Evolutionary conservation across 2,113 vertebrate genomes (phyloP), one percentile per base, ranked within the genome.

Genomic region (Pangasianodon hypophthalmus): DNA sequence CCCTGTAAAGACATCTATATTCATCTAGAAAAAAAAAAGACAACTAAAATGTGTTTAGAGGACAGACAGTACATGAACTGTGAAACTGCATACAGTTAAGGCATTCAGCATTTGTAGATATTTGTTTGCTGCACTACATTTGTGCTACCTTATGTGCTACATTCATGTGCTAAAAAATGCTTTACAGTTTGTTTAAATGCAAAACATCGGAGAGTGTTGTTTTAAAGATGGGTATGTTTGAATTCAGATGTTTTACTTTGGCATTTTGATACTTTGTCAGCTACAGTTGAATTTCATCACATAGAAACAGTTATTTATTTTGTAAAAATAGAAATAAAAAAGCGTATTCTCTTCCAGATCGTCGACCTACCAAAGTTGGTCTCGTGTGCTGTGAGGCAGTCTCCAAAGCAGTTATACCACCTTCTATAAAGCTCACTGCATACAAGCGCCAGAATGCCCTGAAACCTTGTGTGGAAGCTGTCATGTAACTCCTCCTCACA

Each of bases 361-460:
- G 90, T 56, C 84, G 88, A 9, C 88, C 90, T 8, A 81, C 83
- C 48, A 87, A 56, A 80, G 91, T 92, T 7, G 91, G 91, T 9
- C 64, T 88, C 9, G n/a, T 48, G 1, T 93, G 92, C 80, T 93
- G 92, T 85, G 88, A 88, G 5, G 52, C 79, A 16, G 92, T 93
- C 29, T 91, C 90, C 21, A 86, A 2, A 37, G 86, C 24, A 60
- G 21, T 50, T 8, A 88, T 93, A 32, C 91, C 88, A 14, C 1
- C 1, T 52, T 5, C 11, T 1, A 69, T 87, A 41, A 69, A 83
- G 54, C 91, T 93, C 24, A 83, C 54, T 24, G 88, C 83, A 56
- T 93, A 90, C 86, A 83, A 73, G 41, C 83, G 21, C 81, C 91
- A 93, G 84, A 89, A 89, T 75, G 89, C 89, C n/a, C 54, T 91